Percentiles rank a stretch among this genome's conserved stretches.
Evolutionary conservation across 2,113 vertebrate genomes (phyloP).

Genomic region (Guaruba guarouba): DNA sequence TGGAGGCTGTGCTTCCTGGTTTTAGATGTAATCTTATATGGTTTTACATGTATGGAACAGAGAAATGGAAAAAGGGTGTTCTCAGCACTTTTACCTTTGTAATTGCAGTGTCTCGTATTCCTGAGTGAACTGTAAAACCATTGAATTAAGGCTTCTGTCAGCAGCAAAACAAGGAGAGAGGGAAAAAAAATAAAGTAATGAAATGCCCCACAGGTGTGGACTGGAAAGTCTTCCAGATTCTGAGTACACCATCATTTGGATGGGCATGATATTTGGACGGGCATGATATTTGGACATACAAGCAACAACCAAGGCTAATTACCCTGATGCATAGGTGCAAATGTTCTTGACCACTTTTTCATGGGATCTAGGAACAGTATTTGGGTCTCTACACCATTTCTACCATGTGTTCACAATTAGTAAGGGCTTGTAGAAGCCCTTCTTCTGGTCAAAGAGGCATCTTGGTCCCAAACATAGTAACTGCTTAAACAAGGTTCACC

Average conservation of each 20-base stretch:
- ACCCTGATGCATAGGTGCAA: background rate
- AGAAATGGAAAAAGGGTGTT: background rate
- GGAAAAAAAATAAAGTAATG: background rate
- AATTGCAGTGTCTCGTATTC: background rate
- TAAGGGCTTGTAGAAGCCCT: background rate
- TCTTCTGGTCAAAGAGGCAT: background rate
- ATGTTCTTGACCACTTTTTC: background rate
- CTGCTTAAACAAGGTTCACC: background rate
- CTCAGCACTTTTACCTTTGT: background rate
- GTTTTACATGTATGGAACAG: background rate
- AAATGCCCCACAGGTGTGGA: rapidly evolving
- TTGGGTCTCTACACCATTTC: background rate
- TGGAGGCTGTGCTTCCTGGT: background rate
- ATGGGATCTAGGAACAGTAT: background rate
- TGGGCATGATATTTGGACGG: background rate
- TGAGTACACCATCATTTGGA: background rate
- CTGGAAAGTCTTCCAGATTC: background rate
- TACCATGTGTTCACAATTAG: background rate
- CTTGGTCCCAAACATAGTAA: background rate
- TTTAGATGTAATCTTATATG: background rate
- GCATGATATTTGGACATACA: background rate
- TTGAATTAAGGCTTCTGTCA: background rate
- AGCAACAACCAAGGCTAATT: background rate
- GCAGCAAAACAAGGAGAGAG: background rate
- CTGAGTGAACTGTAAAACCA: background rate